Evolutionary conservation across 2,113 vertebrate genomes (phyloP).

Genomic region (Cavia aperea): DNA sequence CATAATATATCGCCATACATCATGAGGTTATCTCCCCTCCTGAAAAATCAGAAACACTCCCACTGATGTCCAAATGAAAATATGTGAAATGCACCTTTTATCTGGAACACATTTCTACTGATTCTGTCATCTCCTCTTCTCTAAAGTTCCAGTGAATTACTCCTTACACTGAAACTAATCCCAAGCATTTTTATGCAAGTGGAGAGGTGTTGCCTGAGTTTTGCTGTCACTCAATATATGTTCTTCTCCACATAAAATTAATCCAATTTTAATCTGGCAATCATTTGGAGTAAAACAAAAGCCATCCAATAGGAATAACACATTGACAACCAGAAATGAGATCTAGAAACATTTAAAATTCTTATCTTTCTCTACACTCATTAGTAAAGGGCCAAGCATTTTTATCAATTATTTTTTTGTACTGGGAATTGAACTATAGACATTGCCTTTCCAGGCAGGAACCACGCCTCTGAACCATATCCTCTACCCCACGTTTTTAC

Average conservation of each 20-base stretch:
- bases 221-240: not conserved
- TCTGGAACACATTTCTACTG: not conserved
- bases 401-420: not conserved
- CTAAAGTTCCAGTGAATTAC: not conserved
- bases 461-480: too few species aligned
- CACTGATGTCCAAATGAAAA: not conserved
- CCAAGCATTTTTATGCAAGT: not conserved
- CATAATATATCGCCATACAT: not conserved
- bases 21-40: not conserved
- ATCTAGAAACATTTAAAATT: not conserved
- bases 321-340: not conserved
- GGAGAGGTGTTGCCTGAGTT: not conserved
- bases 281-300: slow-evolving; percentile 1
- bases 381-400: not conserved
- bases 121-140: not conserved
- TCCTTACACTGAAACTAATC: slow-evolving; percentile 16
- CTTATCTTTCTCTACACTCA: not conserved
- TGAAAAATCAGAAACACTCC: not conserved
- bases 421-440: too few species aligned
- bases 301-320: not conserved
- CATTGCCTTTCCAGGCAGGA: too few species aligned
- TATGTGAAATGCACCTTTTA: not conserved
- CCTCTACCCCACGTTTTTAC: too few species aligned
- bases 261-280: not conserved
- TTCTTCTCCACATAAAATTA: slow-evolving; percentile 9